phyloP scores from a whole-genome alignment of 2,888 invertebrate genomes.

The Gerris lacustris region DNA sequence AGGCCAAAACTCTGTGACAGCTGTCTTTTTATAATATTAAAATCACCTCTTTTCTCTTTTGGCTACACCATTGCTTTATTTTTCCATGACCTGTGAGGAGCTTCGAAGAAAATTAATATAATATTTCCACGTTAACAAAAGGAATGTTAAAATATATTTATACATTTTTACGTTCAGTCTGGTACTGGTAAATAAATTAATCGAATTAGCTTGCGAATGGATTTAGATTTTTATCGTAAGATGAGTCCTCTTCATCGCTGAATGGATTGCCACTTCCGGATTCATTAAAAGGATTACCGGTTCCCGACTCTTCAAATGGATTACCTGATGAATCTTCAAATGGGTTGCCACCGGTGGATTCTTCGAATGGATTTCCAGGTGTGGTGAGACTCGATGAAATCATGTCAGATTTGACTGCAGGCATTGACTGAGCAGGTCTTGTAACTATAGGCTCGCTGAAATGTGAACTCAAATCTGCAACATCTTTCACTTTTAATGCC shows the following conservation, averaged over 20 bases:
- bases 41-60: too few species aligned
- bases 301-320: not conserved
- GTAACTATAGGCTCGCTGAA: not conserved
- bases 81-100: too few species aligned
- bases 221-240: conserved; percentile 62
- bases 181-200: not conserved
- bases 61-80: too few species aligned
- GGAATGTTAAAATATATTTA: too few species aligned
- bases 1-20: too few species aligned
- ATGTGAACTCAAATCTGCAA: not conserved
- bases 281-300: not conserved
- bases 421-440: not conserved
- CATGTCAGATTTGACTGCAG: not conserved
- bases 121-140: too few species aligned
- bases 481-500: not conserved
- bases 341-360: not conserved
- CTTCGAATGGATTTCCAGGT: not conserved
- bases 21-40: too few species aligned
- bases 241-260: conserved; percentile 21
- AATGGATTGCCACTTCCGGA: conserved; percentile 38
- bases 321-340: not conserved
- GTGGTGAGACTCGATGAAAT: not conserved
- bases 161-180: not conserved
- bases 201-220: conserved; percentile 44
- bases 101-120: too few species aligned